Evolutionary conservation across 2,888 invertebrate species (phyloP).

Genomic region (Arrhopalites spinosus): DNA sequence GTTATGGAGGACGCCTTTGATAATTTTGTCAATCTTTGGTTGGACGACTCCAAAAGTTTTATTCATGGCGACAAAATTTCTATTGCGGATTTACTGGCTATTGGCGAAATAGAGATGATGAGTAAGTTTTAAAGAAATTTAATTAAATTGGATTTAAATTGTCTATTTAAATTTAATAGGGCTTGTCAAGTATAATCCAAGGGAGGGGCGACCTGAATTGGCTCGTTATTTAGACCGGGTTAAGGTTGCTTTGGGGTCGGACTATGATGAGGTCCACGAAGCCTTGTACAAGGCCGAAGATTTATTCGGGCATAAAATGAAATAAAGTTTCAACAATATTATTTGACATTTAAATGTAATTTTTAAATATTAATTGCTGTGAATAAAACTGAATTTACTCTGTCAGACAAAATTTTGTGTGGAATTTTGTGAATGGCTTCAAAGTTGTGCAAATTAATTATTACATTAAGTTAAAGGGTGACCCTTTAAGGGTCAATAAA

Average conservation of each 20-base stretch:
- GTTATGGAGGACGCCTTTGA: slow-evolving; percentile 11
- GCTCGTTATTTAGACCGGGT: slow-evolving; percentile 13
- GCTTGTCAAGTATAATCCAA: background rate
- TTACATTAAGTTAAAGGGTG: too few relatives aligned
- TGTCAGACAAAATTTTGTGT: too few relatives aligned
- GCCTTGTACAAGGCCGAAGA: background rate
- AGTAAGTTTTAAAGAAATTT: slow-evolving; percentile 14
- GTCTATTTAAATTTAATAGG: background rate
- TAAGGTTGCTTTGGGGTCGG: background rate
- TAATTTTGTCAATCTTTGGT: slow-evolving; percentile 22
- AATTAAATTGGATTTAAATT: too few relatives aligned
- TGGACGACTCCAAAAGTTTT: slow-evolving; percentile 4
- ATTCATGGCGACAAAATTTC: slow-evolving; percentile 18
- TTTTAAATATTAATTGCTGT: too few relatives aligned
- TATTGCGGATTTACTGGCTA: slow-evolving; percentile 28
- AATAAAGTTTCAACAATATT: background rate
- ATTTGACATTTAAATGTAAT: too few relatives aligned
- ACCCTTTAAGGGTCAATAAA: too few relatives aligned
- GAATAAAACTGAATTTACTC: too few relatives aligned
- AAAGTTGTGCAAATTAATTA: too few relatives aligned
- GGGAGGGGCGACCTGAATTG: slow-evolving; percentile 13
- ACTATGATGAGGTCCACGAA: slow-evolving; percentile 21
- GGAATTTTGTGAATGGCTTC: too few relatives aligned
- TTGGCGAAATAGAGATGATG: slow-evolving; percentile 25
- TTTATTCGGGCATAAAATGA: background rate